These are phyloP conservation scores for Eremophila alpestris DNA, from an alignment of 2,797 vertebrate genomes.

Conservation along the genomic window DNA sequence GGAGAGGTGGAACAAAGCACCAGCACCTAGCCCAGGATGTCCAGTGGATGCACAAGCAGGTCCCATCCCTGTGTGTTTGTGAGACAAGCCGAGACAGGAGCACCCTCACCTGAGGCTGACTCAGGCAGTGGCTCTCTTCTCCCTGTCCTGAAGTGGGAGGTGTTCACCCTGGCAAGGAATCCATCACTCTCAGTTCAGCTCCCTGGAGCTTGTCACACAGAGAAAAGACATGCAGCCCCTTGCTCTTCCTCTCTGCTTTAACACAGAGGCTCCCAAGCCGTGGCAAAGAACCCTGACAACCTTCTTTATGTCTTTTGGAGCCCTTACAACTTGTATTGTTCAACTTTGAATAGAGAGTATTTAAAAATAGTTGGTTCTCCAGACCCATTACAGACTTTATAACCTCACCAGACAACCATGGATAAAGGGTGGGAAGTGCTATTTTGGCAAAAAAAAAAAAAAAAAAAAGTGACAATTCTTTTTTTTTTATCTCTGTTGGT, in stretches of 20 bases:
- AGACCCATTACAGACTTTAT: not conserved
- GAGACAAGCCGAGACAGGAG: not conserved
- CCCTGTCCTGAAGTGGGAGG: not conserved
- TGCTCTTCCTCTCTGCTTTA: not conserved
- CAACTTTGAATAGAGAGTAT: not conserved
- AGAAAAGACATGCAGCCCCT: not conserved
- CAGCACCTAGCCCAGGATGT: not conserved
- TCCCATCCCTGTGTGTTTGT: not conserved
- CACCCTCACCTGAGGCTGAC: not conserved
- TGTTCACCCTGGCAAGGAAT: not conserved
- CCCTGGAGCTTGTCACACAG: not conserved
- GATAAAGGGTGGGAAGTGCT: not conserved
- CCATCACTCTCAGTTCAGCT: not conserved
- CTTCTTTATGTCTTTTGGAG: conserved; percentile 12
- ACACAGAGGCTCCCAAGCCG: not conserved
- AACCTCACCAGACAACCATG: not conserved
- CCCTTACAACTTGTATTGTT: conserved; percentile 21
- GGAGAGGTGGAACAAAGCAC: not conserved
- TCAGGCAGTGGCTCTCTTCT: not conserved
- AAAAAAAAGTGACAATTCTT: not conserved
- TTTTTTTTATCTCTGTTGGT: not conserved
- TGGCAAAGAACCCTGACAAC: not conserved
- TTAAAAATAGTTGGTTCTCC: not conserved
- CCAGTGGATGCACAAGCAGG: not conserved
- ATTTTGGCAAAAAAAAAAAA: not conserved